phyloP scores from a whole-genome alignment of 2,797 vertebrate species.

The Acestrorhynchus altus region DNA sequence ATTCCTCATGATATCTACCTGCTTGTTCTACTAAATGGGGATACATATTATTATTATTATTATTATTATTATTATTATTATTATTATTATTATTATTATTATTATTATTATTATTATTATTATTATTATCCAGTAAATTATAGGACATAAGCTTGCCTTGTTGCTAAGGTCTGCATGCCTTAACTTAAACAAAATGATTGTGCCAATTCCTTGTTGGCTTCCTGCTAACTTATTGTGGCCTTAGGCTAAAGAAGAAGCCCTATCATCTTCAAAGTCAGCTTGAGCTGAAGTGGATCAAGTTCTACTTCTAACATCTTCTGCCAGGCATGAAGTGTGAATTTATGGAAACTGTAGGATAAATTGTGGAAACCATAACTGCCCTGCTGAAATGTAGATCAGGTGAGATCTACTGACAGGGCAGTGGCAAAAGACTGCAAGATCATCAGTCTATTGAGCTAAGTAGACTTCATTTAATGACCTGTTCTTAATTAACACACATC shows the following conservation, averaged over 20 bases:
- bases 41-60: too few species aligned
- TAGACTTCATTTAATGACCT: slow-evolving; percentile 59
- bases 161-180: slow-evolving; percentile 55
- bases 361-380: slow-evolving; percentile 68
- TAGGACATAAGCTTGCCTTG: slow-evolving; percentile 59
- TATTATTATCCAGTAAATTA: background rate
- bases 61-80: too few species aligned
- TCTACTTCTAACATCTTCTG: slow-evolving; percentile 46
- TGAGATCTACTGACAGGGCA: slow-evolving; percentile 62
- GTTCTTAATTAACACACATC: slow-evolving; percentile 72
- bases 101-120: background rate
- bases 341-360: slow-evolving; percentile 69
- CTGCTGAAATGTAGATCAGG: slow-evolving; percentile 60
- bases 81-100: background rate
- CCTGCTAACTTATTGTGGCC: slow-evolving; percentile 29
- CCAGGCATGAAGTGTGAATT: slow-evolving; percentile 63
- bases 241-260: slow-evolving; percentile 23
- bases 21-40: too few species aligned
- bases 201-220: slow-evolving; percentile 38
- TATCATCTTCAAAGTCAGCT: slow-evolving; percentile 51
- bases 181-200: slow-evolving; percentile 26
- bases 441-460: slow-evolving; percentile 66
- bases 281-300: slow-evolving; percentile 22
- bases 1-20: too few species aligned
- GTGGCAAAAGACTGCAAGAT: slow-evolving; percentile 55